Percentiles rank a stretch among this genome's conserved stretches.
Evolutionary conservation across 1,140 invertebrate species (phyloP).

Genomic region (Lepidurus arcticus): DNA sequence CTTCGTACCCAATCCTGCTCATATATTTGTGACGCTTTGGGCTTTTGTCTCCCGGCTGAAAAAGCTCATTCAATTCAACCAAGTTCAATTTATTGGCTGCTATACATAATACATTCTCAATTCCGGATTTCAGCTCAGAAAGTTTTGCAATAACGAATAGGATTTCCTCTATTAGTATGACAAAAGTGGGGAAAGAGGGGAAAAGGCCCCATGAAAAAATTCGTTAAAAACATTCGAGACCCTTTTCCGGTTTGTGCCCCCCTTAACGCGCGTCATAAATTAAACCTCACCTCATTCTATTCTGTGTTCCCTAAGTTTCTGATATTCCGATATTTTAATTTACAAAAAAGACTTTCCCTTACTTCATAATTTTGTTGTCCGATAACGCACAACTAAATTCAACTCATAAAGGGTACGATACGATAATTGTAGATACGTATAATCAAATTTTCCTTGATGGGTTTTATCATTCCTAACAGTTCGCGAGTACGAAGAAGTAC

Average conservation of each 20-base stretch:
- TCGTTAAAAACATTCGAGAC: background rate
- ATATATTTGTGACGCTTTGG: background rate
- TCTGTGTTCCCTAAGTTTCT: background rate
- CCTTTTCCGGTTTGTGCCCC: background rate
- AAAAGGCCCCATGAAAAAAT: background rate
- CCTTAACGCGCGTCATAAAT: background rate
- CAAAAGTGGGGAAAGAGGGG: background rate
- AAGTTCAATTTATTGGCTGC: background rate
- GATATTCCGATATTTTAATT: background rate
- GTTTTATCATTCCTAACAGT: background rate
- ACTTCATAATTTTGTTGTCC: background rate
- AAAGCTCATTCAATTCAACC: too few relatives aligned
- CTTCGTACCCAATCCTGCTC: background rate
- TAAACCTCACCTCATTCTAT: background rate
- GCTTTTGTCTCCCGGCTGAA: background rate
- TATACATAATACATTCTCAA: background rate
- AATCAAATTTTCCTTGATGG: background rate
- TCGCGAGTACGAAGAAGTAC: background rate
- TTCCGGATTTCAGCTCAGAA: background rate
- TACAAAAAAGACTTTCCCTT: background rate
- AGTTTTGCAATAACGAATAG: background rate
- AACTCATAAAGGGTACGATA: background rate
- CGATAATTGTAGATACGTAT: background rate
- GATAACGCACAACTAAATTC: background rate
- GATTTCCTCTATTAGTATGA: background rate